phyloP scores from a whole-genome alignment of 2,113 vertebrate genomes.

The Cacatua alba region DNA sequence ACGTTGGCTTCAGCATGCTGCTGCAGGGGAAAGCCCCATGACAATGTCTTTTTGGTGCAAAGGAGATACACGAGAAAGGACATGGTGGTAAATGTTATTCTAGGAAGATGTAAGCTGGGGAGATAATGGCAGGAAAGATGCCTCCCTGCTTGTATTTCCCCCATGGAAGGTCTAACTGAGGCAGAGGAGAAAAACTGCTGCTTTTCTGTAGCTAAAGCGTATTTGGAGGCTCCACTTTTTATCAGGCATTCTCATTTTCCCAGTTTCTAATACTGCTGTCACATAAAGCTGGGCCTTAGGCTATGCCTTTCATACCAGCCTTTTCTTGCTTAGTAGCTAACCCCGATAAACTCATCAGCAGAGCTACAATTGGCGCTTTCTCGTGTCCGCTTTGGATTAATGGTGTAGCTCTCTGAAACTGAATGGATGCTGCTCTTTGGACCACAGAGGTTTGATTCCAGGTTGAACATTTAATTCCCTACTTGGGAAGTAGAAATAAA shows the following conservation, averaged over 20 bases:
- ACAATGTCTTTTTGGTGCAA: not conserved
- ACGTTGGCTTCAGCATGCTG: rapidly evolving
- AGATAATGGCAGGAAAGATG: not conserved
- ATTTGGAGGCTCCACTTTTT: slow-evolving; percentile 1
- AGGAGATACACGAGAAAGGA: not conserved
- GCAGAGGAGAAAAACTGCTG: not conserved
- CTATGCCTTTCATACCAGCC: not conserved
- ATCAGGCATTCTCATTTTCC: slow-evolving; percentile 18
- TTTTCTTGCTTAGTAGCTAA: slow-evolving; percentile 9
- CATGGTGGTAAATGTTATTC: not conserved
- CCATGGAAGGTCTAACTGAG: not conserved
- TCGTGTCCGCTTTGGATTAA: not conserved
- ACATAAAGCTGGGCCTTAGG: slow-evolving; percentile 36
- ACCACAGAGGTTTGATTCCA: not conserved
- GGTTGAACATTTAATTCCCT: slow-evolving; percentile 13
- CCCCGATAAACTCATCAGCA: slow-evolving; percentile 13
- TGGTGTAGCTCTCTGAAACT: not conserved
- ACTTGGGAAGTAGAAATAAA: slow-evolving; percentile 12
- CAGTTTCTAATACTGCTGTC: slow-evolving; percentile 13
- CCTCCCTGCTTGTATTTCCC: not conserved
- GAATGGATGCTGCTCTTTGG: slow-evolving; percentile 1
- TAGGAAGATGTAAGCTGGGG: not conserved
- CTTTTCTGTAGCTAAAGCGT: not conserved
- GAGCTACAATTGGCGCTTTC: not conserved
- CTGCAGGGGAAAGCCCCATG: not conserved